Conservation (phyloP, 2,113 vertebrate genomes). For the Podarcis muralis region DNA sequence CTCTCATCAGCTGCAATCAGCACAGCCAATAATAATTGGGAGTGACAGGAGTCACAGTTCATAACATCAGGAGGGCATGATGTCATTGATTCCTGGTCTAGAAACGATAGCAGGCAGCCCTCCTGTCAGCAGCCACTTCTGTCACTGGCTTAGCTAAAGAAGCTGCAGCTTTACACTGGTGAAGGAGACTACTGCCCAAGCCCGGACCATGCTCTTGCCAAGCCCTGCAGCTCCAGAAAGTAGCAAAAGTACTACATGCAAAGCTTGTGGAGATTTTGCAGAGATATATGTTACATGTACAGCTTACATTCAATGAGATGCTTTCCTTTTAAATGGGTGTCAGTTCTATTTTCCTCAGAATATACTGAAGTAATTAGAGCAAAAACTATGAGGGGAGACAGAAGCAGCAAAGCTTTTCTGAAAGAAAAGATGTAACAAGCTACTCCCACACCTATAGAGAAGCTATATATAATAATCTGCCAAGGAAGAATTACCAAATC, state of each 20-base stretch:
- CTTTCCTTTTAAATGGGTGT: background rate
- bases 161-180: background rate
- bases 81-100: too few relatives aligned
- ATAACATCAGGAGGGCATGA: too few relatives aligned
- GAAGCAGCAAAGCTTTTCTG: background rate
- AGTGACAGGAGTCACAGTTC: too few relatives aligned
- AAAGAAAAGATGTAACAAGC: too few relatives aligned
- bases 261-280: background rate
- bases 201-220: background rate
- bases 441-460: background rate
- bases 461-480: background rate
- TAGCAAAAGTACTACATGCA: background rate
- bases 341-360: background rate
- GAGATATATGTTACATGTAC: too few relatives aligned
- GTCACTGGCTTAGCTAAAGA: too few relatives aligned
- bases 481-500: background rate
- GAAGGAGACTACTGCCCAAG: background rate
- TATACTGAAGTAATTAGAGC: background rate
- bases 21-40: too few relatives aligned
- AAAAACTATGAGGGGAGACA: background rate
- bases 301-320: background rate
- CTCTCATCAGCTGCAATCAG: too few relatives aligned
- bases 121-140: background rate
- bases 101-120: background rate
- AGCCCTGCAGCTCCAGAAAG: background rate